Evolutionary conservation across 53 echinoderm and acorn worm genomes (phyloP), one percentile per base, ranked within the genome.

Genomic region (Holothuria leucospilota): DNA sequence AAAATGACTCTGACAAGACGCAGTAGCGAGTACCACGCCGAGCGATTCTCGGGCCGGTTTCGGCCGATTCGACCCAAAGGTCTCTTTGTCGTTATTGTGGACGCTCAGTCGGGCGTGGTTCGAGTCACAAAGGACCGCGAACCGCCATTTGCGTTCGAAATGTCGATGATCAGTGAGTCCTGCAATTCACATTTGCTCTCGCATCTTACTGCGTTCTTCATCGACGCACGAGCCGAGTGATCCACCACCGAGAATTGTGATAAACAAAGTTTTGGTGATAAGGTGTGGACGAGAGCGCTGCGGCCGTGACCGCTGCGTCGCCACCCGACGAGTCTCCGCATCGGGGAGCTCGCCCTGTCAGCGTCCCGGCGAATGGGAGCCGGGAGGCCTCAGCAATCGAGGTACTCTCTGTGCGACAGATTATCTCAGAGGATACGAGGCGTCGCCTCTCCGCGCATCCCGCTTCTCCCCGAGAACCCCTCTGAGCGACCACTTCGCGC

Each of bases 151-250:
- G n/a, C n/a, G n/a, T n/a, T n/a, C n/a, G n/a, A n/a, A n/a, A n/a
- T n/a, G 84, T 87, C 89, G 94, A 91, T 86, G 94, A 86, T 89
- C 94, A 92, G 74, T 92, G 94, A 84, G 86, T 86, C 71, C 92
- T 92, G 94, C 92, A 94, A 87, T 92, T 94, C 92, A 92, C 94
- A 92, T 85, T 92, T 85, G 60, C 87, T 92, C 80, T 89, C 92
- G 94, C 94, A 92, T 86, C 90, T 92, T 84, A 89, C 90, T 92
- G 94, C 94, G 92, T 85, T 92, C 87, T 90, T 94, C 94, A 94
- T 94, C 92, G 91, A 90, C 94, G 92, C 94, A 92, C 94, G 60
- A 59, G 60, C 60, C 60, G 60, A 59, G 60, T 59, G 60, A 59
- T 59, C 60, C 60, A 59, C 60, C 60, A 59, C 60, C 60, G 60